Evolutionary conservation across 1,140 invertebrate species (phyloP).

Genomic region (Meloidogyne floridensis): DNA sequence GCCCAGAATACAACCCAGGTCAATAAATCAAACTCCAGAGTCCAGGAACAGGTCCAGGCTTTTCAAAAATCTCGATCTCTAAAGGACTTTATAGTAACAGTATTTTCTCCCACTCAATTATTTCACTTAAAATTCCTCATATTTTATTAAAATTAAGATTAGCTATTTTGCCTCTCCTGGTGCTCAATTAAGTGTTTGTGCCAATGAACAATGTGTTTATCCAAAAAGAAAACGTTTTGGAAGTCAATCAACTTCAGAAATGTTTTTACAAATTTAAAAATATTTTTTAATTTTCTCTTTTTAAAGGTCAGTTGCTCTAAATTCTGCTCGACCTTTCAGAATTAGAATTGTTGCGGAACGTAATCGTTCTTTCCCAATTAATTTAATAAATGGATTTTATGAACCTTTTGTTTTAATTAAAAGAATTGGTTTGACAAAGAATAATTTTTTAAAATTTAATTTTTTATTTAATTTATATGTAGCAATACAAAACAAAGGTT

Average conservation of each 20-base stretch:
- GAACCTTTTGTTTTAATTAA: conserved; percentile 50
- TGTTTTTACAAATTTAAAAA: background rate
- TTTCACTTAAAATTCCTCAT: too few species aligned
- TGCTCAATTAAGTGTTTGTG: conserved; percentile 47
- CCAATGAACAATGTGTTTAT: conserved; percentile 48
- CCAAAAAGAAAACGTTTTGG: conserved; percentile 39
- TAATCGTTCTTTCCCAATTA: conserved; percentile 22
- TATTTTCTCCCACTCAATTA: too few species aligned
- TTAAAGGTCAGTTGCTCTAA: conserved; percentile 26
- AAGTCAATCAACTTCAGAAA: background rate
- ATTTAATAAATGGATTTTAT: background rate
- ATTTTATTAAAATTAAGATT: background rate
- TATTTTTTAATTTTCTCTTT: background rate
- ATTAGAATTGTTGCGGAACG: conserved; percentile 45
- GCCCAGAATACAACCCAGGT: too few species aligned
- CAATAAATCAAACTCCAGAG: too few species aligned
- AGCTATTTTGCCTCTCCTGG: conserved; percentile 42
- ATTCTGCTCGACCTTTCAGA: conserved; percentile 40
- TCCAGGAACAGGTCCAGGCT: too few species aligned
- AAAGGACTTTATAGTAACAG: too few species aligned
- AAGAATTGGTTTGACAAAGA: conserved; percentile 26
- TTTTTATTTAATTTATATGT: background rate
- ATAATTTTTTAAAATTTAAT: background rate
- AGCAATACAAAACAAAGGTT: conserved; percentile 28
- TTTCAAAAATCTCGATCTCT: too few species aligned